Evolutionary conservation across 2,113 vertebrate species (phyloP).

Genomic region (Strigops habroptila): DNA sequence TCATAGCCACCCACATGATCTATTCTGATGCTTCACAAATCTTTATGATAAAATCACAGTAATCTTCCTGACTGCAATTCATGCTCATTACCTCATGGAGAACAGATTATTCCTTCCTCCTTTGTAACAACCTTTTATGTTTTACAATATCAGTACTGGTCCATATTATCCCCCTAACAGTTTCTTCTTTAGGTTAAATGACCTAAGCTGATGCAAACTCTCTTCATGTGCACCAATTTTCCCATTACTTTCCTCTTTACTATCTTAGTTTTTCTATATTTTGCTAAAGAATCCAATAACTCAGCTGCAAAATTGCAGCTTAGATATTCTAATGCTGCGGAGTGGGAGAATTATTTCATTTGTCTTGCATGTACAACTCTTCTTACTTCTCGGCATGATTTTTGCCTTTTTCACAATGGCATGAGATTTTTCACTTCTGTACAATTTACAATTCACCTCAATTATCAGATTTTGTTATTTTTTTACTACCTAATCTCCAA

Average conservation of each 20-base stretch:
- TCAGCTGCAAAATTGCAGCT: neutral
- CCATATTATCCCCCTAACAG: neutral
- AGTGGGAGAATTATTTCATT: neutral
- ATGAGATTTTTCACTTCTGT: neutral
- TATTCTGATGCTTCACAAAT: neutral
- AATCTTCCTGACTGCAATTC: neutral
- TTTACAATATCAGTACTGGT: neutral
- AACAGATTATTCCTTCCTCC: neutral
- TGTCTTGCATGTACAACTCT: neutral
- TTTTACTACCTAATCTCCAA: neutral
- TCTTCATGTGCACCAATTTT: neutral
- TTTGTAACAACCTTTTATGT: neutral
- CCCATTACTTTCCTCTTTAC: neutral
- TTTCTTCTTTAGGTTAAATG: neutral
- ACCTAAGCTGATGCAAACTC: neutral
- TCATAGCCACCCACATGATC: neutral
- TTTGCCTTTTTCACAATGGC: neutral
- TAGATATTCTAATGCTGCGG: neutral
- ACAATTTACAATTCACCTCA: neutral
- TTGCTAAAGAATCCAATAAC: neutral
- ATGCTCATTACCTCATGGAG: neutral
- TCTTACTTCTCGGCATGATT: neutral
- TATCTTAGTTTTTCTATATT: neutral
- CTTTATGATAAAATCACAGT: neutral
- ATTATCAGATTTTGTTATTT: neutral